phyloP scores from a whole-genome alignment of 2,888 invertebrate genomes.

The Spatulosminthurus flaviceps region DNA sequence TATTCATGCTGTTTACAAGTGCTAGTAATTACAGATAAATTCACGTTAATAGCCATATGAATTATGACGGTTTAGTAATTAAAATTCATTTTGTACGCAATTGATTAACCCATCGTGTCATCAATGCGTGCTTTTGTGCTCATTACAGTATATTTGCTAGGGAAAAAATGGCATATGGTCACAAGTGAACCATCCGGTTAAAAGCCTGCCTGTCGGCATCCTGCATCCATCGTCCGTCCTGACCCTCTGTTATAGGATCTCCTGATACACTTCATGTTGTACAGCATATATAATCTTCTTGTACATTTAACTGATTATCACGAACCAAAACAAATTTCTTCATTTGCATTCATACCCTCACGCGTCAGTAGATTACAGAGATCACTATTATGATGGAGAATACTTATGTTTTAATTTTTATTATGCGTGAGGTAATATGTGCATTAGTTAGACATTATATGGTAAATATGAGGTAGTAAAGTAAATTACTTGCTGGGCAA shows the following conservation, averaged over 20 bases:
- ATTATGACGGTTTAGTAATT: conserved; percentile 10
- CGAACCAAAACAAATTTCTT: conserved; percentile 18
- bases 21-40: conserved; percentile 18
- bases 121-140: conserved; percentile 26
- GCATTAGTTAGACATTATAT: too few species aligned
- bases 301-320: neutral
- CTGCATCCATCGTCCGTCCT: neutral
- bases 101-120: conserved; percentile 36
- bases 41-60: conserved; percentile 1
- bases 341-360: conserved; percentile 11
- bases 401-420: conserved; percentile 13
- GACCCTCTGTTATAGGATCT: neutral
- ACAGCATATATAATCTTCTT: too few species aligned
- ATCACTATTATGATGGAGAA: neutral
- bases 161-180: conserved; percentile 1
- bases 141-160: neutral
- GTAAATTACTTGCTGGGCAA: too few species aligned
- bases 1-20: conserved; percentile 16
- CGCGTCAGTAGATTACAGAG: neutral
- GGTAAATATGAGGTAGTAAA: too few species aligned
- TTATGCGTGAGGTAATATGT: conserved; percentile 14
- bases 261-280: neutral
- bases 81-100: conserved; percentile 28
- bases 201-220: neutral
- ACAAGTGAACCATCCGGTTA: conserved; percentile 4